Conservation (phyloP, 2,888 invertebrate species). For the Sinohyriopsis cumingii region DNA sequence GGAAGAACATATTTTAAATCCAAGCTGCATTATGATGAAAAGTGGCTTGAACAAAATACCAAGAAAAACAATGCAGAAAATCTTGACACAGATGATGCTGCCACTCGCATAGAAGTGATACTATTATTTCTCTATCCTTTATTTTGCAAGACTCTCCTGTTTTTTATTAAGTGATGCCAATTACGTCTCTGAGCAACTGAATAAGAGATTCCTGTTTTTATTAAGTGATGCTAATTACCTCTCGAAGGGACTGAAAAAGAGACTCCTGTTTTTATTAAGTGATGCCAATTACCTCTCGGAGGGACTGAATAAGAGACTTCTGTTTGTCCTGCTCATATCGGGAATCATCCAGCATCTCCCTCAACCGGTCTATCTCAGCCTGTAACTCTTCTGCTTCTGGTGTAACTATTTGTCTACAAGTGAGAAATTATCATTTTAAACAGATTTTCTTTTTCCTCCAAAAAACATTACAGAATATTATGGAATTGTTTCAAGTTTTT, state of each 20-base stretch:
- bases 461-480: no score
- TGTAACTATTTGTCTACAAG: no score
- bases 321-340: slow-evolving; percentile 55
- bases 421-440: no score
- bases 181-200: slow-evolving; percentile 53
- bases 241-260: slow-evolving; percentile 50
- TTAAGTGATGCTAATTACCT: slow-evolving; percentile 34
- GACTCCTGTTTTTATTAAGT: slow-evolving; percentile 39
- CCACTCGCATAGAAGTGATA: no score
- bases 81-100: no score
- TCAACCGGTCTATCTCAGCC: slow-evolving; percentile 42
- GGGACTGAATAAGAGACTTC: slow-evolving; percentile 44
- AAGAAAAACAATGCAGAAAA: no score
- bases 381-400: slow-evolving; percentile 49
- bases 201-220: slow-evolving; percentile 50
- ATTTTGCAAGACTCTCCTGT: slow-evolving; percentile 40
- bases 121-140: no score
- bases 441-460: no score
- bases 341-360: slow-evolving; percentile 49
- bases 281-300: slow-evolving; percentile 48
- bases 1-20: no score
- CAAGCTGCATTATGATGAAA: no score
- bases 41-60: no score
- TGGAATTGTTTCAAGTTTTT: no score
- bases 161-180: slow-evolving; percentile 13